Conservation (phyloP, 2,113 vertebrate genomes). For the Isurus oxyrinchus region DNA sequence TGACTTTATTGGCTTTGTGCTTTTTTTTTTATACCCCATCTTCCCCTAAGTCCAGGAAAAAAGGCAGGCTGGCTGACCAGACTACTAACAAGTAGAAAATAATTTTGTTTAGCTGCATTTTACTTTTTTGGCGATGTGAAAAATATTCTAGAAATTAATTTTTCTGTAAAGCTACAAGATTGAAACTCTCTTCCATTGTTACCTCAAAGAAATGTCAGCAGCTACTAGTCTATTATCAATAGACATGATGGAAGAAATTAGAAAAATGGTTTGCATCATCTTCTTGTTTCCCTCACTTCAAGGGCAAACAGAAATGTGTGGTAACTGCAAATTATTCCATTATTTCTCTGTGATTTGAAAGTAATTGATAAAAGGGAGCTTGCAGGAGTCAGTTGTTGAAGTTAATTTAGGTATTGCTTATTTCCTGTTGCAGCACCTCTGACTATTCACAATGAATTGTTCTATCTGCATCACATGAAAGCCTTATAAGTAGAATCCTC, state of each 20-base stretch:
- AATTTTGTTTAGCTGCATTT: not conserved
- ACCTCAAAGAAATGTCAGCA: not conserved
- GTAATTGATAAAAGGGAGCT: slow-evolving; percentile 1
- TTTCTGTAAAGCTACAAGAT: not conserved
- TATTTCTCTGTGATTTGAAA: not conserved
- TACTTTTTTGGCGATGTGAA: not conserved
- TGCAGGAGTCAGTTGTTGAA: not conserved
- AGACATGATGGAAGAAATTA: not conserved
- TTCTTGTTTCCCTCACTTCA: not conserved
- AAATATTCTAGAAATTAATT: not conserved
- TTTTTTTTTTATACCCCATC: not conserved
- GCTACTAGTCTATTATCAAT: not conserved
- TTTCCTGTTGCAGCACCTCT: not conserved
- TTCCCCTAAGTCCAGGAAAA: not conserved
- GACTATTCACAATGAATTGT: not conserved
- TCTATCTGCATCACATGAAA: not conserved
- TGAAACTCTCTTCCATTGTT: not conserved
- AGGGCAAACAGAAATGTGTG: not conserved
- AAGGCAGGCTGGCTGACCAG: not conserved
- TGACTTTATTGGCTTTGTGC: not conserved
- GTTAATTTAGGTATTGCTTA: not conserved
- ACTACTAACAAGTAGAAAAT: not conserved
- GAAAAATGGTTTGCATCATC: not conserved
- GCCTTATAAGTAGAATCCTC: not conserved
- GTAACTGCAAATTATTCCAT: not conserved